Evolutionary conservation across 2,113 vertebrate species (phyloP), one percentile per base, ranked within the genome.

Genomic region (Alectura lathami): DNA sequence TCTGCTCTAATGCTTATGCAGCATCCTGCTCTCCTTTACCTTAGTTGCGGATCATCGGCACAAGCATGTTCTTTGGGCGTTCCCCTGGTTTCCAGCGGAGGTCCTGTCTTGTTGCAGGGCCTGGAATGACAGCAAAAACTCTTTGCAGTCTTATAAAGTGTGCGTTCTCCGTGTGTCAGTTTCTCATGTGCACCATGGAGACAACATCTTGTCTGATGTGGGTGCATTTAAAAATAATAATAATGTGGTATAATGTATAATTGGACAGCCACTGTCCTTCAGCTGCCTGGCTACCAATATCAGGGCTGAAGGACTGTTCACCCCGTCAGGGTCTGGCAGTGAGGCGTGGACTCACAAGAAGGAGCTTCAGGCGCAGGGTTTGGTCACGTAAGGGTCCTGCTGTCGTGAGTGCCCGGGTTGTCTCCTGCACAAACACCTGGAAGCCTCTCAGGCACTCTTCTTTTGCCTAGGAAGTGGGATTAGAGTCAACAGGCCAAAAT

Each of bases 321-420:
- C 15, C 12, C 5, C 0, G 1, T 56, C 47, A 56, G 40, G 12
- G 24, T 27, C 29, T 45, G 82, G 18, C 45, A 59, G 63, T 26
- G 51, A 69, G 63, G 42, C 51, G 23, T 24, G 43, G 63, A 12
- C 47, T 93, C 0, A 0, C 27, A 29, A 60, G 57, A 22, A 4
- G 17, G 53, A 32, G 48, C 12, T 48, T 70, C 13, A 60, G 13
- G n/a, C 67, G 40, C 45, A 23, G 59, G 5, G 20, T 73, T 76
- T 77, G 36, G 54, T 50, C 11, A 13, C 15, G 6, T n/a, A 17
- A 72, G 22, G 22, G 13, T 43, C 13, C 16, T 86, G 13, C 18
- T 59, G 0, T 67, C 34, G 34, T 56, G 32, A 23, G 8, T 30
- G 23, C 36, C 6, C 0, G 1, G 23, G 32, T 23, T 43, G 27